These are phyloP conservation scores for Ptyas mucosa DNA, from an alignment of 2,113 vertebrate species.

Conservation along the genomic window DNA sequence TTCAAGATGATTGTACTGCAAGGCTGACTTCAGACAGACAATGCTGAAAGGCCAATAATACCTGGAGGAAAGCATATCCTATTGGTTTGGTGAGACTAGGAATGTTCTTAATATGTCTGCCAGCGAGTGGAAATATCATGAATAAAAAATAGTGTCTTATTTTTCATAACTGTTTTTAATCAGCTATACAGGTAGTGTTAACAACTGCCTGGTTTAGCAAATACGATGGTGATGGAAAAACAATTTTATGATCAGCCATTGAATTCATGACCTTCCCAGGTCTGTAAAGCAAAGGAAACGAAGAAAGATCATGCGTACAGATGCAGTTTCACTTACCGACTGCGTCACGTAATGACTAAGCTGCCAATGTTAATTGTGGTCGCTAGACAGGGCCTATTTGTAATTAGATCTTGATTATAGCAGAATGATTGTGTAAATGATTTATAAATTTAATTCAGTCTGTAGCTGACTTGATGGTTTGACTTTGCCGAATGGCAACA, in stretches of 20 bases:
- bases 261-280: not conserved
- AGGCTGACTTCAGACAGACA: not conserved
- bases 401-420: not conserved
- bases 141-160: not conserved
- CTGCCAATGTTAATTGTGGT: not conserved
- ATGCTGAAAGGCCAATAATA: not conserved
- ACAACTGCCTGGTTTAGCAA: not conserved
- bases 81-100: not conserved
- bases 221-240: not conserved
- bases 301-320: not conserved
- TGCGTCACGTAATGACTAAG: not conserved
- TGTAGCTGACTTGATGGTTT: not conserved
- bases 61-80: not conserved
- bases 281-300: not conserved
- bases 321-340: not conserved
- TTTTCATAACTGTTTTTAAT: not conserved
- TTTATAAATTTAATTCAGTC: not conserved
- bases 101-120: not conserved
- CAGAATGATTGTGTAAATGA: not conserved
- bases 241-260: not conserved
- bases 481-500: not conserved
- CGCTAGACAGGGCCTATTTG: not conserved
- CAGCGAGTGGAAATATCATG: not conserved
- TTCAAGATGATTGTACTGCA: not conserved
- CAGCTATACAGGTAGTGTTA: not conserved